Conservation (phyloP, 1,140 invertebrate genomes). For the Brachionus plicatilis region DNA sequence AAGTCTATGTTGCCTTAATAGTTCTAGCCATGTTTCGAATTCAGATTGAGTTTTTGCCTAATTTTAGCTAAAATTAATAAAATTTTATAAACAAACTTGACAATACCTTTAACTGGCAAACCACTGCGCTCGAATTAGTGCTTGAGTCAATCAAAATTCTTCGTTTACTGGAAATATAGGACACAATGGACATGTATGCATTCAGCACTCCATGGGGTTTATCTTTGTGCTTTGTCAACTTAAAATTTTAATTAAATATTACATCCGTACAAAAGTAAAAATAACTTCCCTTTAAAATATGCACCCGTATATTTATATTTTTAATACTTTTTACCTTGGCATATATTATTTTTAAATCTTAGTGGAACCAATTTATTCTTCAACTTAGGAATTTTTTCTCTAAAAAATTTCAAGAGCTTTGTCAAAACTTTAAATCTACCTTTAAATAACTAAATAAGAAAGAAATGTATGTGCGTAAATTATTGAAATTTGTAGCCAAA, state of each 20-base stretch:
- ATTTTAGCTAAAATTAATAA: not conserved
- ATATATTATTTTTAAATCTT: too few species aligned
- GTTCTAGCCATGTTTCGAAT: constrained; percentile 69
- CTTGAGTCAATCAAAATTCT: constrained; percentile 33
- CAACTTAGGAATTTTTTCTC: too few species aligned
- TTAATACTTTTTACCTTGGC: too few species aligned
- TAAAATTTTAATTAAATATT: not conserved
- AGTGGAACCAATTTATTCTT: too few species aligned
- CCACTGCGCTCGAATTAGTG: constrained; percentile 5
- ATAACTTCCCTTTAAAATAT: not conserved
- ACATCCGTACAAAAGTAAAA: not conserved
- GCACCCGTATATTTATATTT: not conserved
- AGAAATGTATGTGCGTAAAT: too few species aligned
- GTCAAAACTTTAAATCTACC: too few species aligned
- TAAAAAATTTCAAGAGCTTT: too few species aligned
- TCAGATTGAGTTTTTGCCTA: constrained; percentile 66
- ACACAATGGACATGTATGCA: constrained; percentile 33
- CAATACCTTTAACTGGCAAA: constrained; percentile 22
- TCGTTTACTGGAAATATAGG: not conserved
- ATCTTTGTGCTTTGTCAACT: not conserved
- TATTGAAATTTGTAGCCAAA: too few species aligned
- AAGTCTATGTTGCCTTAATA: constrained; percentile 70
- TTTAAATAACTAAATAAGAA: too few species aligned
- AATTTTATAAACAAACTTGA: not conserved
- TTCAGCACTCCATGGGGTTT: constrained; percentile 24